Conservation (phyloP, 2,113 vertebrate species). For the Macroglossus sobrinus region DNA sequence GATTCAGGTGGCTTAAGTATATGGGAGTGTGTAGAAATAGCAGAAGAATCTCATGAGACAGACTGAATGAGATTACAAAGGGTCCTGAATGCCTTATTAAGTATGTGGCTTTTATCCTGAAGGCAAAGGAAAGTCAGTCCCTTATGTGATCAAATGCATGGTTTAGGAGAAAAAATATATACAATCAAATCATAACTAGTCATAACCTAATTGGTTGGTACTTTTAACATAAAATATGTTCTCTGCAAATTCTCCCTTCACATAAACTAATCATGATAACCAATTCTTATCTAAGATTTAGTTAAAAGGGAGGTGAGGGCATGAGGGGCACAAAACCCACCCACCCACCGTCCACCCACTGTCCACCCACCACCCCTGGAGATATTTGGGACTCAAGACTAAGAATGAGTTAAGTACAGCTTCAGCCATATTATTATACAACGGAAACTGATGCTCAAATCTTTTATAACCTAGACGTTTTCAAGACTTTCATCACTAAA, state of each 20-base stretch:
- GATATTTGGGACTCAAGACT: neutral
- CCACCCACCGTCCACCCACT: too few relatives aligned
- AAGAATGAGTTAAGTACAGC: neutral
- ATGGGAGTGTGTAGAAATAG: neutral
- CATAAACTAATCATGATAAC: neutral
- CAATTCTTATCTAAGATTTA: neutral
- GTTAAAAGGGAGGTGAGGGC: neutral
- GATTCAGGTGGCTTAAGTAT: neutral
- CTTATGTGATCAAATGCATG: neutral
- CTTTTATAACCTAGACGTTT: neutral
- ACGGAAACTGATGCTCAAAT: neutral
- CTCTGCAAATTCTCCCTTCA: neutral
- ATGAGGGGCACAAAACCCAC: neutral
- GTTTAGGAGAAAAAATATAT: neutral
- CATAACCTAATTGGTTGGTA: slow-evolving; percentile 10
- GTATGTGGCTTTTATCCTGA: neutral
- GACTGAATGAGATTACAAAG: neutral
- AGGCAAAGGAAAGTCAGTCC: neutral
- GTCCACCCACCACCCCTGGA: neutral
- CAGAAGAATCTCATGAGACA: neutral
- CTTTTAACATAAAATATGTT: slow-evolving; percentile 23
- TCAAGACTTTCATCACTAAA: neutral
- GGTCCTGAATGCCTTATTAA: neutral
- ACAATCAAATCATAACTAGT: slow-evolving; percentile 10
- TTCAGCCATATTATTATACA: neutral